Evolutionary conservation across 2,888 invertebrate species (phyloP).

Genomic region (Trichogramma dendrolimi): DNA sequence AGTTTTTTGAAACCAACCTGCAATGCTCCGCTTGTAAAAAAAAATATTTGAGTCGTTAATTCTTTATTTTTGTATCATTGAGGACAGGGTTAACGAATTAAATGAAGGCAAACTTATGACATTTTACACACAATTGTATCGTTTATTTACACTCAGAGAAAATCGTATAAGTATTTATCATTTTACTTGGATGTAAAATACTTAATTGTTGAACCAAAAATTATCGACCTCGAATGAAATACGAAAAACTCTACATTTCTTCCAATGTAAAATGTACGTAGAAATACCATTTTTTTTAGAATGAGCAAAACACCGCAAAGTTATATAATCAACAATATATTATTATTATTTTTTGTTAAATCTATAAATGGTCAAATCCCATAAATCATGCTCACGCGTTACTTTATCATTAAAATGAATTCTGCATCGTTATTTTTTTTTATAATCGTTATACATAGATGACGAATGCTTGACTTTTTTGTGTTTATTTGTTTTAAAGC

Average conservation of each 20-base stretch:
- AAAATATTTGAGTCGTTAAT: too few species aligned
- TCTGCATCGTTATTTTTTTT: too few species aligned
- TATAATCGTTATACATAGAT: neutral
- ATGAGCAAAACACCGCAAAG: too few species aligned
- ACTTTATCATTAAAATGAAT: too few species aligned
- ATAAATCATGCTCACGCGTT: neutral
- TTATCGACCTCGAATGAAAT: neutral
- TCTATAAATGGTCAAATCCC: neutral
- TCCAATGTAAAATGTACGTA: too few species aligned
- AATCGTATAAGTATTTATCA: constrained; percentile 14
- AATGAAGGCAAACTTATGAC: neutral
- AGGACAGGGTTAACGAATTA: constrained; percentile 12
- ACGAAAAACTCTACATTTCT: too few species aligned
- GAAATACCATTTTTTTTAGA: too few species aligned
- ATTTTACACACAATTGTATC: constrained; percentile 22
- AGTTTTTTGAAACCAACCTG: too few species aligned
- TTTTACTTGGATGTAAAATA: constrained; percentile 4
- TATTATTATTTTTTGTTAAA: neutral
- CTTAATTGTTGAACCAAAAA: neutral
- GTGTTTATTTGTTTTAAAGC: neutral
- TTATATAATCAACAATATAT: neutral
- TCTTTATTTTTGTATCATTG: constrained; percentile 10
- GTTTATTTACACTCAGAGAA: constrained; percentile 19
- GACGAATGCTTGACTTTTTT: neutral
- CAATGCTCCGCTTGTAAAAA: too few species aligned